Evolutionary conservation across 2,888 invertebrate genomes (phyloP).

Genomic region (Pseudanteris insignis): DNA sequence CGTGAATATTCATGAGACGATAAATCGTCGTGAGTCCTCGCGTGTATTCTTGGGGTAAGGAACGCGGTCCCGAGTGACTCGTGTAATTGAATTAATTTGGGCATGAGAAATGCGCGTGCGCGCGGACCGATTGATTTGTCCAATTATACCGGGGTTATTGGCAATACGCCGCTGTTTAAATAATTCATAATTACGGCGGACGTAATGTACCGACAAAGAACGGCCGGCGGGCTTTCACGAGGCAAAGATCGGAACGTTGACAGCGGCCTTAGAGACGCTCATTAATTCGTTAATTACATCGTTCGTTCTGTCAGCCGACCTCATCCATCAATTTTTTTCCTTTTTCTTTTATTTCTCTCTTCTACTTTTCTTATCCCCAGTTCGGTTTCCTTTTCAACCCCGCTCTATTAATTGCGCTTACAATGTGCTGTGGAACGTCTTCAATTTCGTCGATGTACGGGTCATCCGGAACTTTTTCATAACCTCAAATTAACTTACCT

Average conservation of each 20-base stretch:
- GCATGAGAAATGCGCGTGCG: conserved; percentile 11
- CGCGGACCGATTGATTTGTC: conserved; percentile 38
- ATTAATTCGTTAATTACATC: conserved; percentile 53
- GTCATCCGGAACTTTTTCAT: no score
- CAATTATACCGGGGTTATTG: conserved; percentile 40
- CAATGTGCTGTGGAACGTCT: conserved; percentile 24
- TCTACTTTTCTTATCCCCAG: no score
- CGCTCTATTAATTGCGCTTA: conserved; percentile 38
- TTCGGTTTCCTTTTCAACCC: no score
- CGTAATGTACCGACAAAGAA: conserved; percentile 45
- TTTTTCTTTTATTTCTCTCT: background rate
- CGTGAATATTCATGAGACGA: conserved; percentile 26
- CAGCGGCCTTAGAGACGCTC: conserved; percentile 45
- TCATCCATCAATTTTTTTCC: conserved; percentile 45
- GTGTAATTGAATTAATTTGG: conserved; percentile 27
- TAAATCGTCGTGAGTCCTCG: conserved; percentile 3
- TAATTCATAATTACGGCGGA: conserved; percentile 44
- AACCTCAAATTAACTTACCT: background rate
- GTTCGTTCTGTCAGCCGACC: conserved; percentile 45
- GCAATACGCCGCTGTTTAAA: conserved; percentile 33
- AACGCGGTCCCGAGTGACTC: background rate
- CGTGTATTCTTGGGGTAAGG: background rate
- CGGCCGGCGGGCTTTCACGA: conserved; percentile 40
- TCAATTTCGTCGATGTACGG: no score
- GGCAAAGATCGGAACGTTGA: conserved; percentile 40